Evolutionary conservation across 2,113 vertebrate species (phyloP), one percentile per base, ranked within the genome.

Genomic region (Serinus canaria): DNA sequence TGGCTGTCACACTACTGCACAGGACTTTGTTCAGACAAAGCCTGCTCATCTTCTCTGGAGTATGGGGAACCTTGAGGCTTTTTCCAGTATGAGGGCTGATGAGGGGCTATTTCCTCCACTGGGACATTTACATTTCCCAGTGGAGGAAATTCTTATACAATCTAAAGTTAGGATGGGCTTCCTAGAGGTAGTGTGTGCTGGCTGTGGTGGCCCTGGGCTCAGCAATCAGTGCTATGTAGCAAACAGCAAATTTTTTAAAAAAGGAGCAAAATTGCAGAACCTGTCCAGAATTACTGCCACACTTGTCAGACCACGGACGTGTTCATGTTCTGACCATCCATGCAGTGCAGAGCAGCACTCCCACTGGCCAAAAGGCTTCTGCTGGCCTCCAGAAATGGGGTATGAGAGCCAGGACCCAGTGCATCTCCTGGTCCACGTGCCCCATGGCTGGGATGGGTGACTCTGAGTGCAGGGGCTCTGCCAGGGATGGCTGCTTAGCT

Each of bases 1-100:
- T 0, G 0, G 33, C 18, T 69, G 16, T n/a, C 60, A 43, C 44
- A 7, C 33, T 12, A 2, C 4, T 15, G 37, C 37, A n/a, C 4
- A 0, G 16, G 28, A 25, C 33, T 53, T 72, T 41, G 35, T 55
- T 60, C 28, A 33, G 15, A 53, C 37, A 56, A 56, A 63, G 33
- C 47, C 35, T 56, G 33, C 21, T 43, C 15, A 6, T 39, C 75
- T 21, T 18, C 59, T 55, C 39, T 24, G 46, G 59, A 82, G 56
- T 60, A 27, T 3, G 13, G 46, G 53, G 49, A 56, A 46, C 37
- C 55, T 20, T 11, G 49, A 19, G 22, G 60, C 31, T 84, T 37
- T 33, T 77, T 39, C 83, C 31, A 5, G 6, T 10, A 33, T 0
- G 22, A 44, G 18, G 19, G 39, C 27, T 1, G 8, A 28, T 0